Evolutionary conservation across 2,797 vertebrate genomes (phyloP), one percentile per base, ranked within the genome.

Genomic region (Graptemys geographica): DNA sequence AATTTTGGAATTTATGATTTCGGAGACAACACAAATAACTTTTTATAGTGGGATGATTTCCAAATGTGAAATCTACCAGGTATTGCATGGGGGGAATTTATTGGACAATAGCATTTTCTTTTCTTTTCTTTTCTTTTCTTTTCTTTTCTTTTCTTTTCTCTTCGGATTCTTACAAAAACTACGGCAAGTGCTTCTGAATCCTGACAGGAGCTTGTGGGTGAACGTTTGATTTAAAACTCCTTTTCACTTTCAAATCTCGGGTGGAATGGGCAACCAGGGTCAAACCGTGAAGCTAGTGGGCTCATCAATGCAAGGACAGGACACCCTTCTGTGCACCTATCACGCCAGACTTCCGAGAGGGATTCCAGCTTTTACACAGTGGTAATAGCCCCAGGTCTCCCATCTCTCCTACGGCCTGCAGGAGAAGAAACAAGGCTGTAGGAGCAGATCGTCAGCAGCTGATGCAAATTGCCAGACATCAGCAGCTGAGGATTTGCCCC

Each of bases 1-100:
- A 97, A 96, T 98, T 88, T 97, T 90, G 92, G 96, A 95, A 98
- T 98, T 98, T 98, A 97, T 97, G 97, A 96, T 97, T 98, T 97
- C 95, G 76, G 94, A 96, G 97, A 90, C 97, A 97, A 96, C 88
- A 79, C 82, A 92, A 92, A 84, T 90, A 93, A 81, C 87, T 96
- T 94, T 94, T 93, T 89, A 76, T 88, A 83, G 6, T 19, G 69
- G 69, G 87, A 97, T 49, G 90, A 13, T 84, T 96, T 96, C 90
- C 96, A 94, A 97, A 96, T 84, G 92, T 72, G 83, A 96, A 96
- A 62, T 81, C 74, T 44, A 6, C 81, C 53, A 72, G 2, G 2
- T 1, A 0, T 49, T 10, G 11, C 19, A 0, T 33, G 59, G 51
- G 18, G 52, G 88, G 72, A 87, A 85, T 94, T 96, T 88, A 82